Evolutionary conservation across 2,888 invertebrate genomes (phyloP).

Genomic region (Ormyrus nitidulus): DNA sequence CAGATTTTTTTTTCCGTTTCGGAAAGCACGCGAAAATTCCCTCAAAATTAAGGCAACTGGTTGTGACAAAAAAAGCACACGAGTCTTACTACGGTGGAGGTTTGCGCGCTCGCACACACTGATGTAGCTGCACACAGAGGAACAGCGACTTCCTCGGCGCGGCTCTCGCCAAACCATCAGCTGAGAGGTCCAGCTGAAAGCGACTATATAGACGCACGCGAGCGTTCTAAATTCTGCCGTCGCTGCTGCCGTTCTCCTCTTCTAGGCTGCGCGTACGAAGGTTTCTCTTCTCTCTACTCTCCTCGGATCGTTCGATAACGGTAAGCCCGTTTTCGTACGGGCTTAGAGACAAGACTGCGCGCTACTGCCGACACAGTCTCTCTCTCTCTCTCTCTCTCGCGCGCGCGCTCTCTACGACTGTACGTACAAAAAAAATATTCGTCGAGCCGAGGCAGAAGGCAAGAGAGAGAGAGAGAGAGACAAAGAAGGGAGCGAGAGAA

Average conservation of each 20-base stretch:
- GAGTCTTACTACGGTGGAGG: not conserved
- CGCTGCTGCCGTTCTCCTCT: not conserved
- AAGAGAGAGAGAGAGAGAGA: not conserved
- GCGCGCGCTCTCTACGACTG: not conserved
- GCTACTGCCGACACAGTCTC: not conserved
- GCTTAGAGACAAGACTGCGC: not conserved
- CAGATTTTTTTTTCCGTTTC: constrained; percentile 24
- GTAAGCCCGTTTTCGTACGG: constrained; percentile 38
- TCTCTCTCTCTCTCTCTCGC: constrained; percentile 6
- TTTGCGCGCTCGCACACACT: not conserved
- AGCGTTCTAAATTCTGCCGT: not conserved
- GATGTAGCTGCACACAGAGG: not conserved
- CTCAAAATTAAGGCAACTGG: not conserved
- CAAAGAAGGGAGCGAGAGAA: not conserved
- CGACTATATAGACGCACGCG: constrained; percentile 5
- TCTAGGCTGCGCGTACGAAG: not conserved
- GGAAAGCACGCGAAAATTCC: not conserved
- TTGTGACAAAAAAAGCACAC: not conserved
- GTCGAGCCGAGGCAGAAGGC: not conserved
- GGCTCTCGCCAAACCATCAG: constrained; percentile 32
- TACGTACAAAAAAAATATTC: not conserved
- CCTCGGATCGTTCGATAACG: constrained; percentile 37
- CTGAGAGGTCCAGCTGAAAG: constrained; percentile 53
- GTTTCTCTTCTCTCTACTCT: not conserved
- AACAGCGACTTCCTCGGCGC: not conserved